Conservation (phyloP, 2,113 vertebrate genomes). For the Chloropsis cyanopogon region DNA sequence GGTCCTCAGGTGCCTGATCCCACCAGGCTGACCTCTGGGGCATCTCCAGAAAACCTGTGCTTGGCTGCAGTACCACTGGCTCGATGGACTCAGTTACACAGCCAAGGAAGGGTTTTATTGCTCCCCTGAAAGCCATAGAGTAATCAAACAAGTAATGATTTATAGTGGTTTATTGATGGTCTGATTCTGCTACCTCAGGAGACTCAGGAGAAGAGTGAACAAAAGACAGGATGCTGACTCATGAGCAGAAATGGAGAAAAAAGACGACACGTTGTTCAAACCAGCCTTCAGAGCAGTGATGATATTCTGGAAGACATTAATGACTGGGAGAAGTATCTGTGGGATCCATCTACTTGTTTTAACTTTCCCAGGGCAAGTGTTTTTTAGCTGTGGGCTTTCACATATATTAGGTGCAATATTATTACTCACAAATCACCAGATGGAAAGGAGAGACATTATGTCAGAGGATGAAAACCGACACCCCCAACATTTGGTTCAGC, state of each 20-base stretch:
- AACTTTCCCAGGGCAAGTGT: not conserved
- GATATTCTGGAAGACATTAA: not conserved
- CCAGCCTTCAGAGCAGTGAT: not conserved
- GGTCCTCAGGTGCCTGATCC: no score
- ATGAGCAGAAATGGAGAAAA: not conserved
- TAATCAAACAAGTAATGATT: not conserved
- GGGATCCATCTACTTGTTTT: not conserved
- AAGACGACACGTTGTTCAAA: not conserved
- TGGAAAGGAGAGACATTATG: not conserved
- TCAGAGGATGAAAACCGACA: not conserved
- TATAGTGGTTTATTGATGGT: not conserved
- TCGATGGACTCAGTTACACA: not conserved
- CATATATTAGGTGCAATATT: not conserved
- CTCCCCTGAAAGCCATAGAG: not conserved
- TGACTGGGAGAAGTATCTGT: not conserved
- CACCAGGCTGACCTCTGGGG: not conserved
- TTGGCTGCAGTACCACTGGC: not conserved
- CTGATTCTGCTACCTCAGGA: not conserved
- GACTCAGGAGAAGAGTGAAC: not conserved
- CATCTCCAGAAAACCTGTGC: not conserved
- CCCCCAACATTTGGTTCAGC: not conserved
- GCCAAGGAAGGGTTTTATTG: not conserved
- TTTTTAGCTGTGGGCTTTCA: not conserved
- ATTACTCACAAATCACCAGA: not conserved
- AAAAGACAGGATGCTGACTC: not conserved